A percentile compares a stretch with the other conserved stretches of the same genome.
Conservation (phyloP, 2,888 invertebrate genomes). For the Notodonta dromedarius region DNA sequence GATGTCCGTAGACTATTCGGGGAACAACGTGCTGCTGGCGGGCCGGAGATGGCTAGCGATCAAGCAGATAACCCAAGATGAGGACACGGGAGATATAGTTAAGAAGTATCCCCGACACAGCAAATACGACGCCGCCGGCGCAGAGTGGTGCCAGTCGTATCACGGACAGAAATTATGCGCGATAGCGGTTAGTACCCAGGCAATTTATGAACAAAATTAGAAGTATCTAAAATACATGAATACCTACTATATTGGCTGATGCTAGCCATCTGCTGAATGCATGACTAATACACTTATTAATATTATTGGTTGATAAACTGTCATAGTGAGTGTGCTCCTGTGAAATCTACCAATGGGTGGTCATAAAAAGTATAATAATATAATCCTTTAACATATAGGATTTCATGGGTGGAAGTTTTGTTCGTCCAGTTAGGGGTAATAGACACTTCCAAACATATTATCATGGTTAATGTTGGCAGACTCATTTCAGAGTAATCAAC, state of each 20-base stretch:
- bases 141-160: constrained; percentile 95
- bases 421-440: too few relatives aligned
- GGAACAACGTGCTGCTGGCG: constrained; percentile 93
- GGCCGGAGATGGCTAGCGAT: constrained; percentile 93
- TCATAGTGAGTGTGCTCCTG: too few relatives aligned
- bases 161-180: constrained; percentile 92
- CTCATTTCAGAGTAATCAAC: constrained; percentile 89
- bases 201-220: too few relatives aligned
- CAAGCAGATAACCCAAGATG: constrained; percentile 88
- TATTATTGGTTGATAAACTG: too few relatives aligned
- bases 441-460: too few relatives aligned
- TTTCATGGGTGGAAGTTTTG: too few relatives aligned
- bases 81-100: constrained; percentile 87
- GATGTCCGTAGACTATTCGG: constrained; percentile 95
- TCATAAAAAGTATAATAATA: too few relatives aligned
- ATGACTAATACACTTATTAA: too few relatives aligned
- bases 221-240: neutral
- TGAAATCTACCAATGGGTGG: too few relatives aligned
- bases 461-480: neutral
- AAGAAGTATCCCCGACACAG: constrained; percentile 93
- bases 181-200: constrained; percentile 87
- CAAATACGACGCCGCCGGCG: constrained; percentile 96
- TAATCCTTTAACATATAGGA: too few relatives aligned
- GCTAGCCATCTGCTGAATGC: too few relatives aligned
- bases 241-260: too few relatives aligned